A percentile compares a stretch with the other conserved stretches of the same genome.
Conservation (phyloP, 2,113 vertebrate genomes). For the Elaphurus davidianus region DNA sequence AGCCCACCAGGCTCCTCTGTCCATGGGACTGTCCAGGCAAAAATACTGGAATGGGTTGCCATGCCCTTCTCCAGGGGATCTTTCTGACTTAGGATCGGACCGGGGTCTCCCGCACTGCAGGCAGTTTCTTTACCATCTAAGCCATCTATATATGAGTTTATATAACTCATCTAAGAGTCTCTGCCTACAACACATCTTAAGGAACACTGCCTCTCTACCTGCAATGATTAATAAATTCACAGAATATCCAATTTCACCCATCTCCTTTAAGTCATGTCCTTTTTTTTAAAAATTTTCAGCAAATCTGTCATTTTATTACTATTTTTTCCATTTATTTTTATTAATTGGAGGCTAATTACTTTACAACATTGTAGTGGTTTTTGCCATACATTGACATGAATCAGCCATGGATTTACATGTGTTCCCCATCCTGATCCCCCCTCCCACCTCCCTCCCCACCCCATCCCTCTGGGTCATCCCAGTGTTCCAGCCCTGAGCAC, state of each 20-base stretch:
- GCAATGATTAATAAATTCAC: conserved; percentile 13
- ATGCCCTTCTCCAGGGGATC: neutral
- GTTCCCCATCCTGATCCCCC: too few relatives aligned
- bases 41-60: neutral
- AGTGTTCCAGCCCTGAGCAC: too few relatives aligned
- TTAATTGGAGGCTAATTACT: too few relatives aligned
- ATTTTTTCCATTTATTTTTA: too few relatives aligned
- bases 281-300: too few relatives aligned
- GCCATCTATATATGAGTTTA: neutral
- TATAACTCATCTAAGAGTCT: neutral
- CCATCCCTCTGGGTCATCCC: too few relatives aligned
- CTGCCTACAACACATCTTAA: neutral
- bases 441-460: too few relatives aligned
- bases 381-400: too few relatives aligned
- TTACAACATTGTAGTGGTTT: too few relatives aligned
- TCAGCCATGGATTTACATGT: too few relatives aligned
- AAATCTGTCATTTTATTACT: too few relatives aligned
- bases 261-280: neutral
- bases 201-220: neutral
- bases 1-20: neutral
- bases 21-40: neutral
- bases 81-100: neutral
- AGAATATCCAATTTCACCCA: neutral
- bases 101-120: neutral
- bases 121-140: too few relatives aligned